A percentile compares a stretch with the other conserved stretches of the same genome.
Conservation (phyloP, 2,888 invertebrate species). For the Nephrotoma appendiculata region DNA sequence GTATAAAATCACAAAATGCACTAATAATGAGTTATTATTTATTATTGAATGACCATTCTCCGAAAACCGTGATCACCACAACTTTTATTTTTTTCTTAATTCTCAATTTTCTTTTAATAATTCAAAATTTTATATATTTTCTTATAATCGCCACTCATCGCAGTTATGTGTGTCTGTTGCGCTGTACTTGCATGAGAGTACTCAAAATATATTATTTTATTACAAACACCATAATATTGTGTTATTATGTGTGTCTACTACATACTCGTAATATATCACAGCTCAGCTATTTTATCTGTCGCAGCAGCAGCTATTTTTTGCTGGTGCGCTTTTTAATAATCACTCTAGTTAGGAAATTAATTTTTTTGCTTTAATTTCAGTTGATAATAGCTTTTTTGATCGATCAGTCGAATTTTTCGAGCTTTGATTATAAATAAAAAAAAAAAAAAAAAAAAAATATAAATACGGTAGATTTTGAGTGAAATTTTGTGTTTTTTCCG, state of each 20-base stretch:
- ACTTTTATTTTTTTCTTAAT: background rate
- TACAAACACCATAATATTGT: no score
- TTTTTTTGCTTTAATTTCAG: background rate
- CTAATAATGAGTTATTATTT: background rate
- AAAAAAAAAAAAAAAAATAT: background rate
- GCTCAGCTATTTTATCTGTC: background rate
- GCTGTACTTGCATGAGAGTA: no score
- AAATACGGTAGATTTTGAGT: background rate
- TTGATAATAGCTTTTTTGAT: background rate
- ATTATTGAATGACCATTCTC: background rate
- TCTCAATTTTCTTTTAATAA: background rate
- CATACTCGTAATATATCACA: background rate
- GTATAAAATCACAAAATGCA: background rate
- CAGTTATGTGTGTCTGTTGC: background rate
- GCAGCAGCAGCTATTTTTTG: background rate
- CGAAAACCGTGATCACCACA: background rate
- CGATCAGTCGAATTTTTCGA: background rate
- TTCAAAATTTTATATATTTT: background rate
- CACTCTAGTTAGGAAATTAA: background rate
- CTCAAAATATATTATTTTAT: no score
- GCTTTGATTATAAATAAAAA: background rate
- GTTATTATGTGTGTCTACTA: no score
- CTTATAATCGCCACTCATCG: background rate
- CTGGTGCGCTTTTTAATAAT: background rate
- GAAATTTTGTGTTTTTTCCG: background rate